phyloP scores from a whole-genome alignment of 2,113 vertebrate species.

The Podilymbus podiceps region DNA sequence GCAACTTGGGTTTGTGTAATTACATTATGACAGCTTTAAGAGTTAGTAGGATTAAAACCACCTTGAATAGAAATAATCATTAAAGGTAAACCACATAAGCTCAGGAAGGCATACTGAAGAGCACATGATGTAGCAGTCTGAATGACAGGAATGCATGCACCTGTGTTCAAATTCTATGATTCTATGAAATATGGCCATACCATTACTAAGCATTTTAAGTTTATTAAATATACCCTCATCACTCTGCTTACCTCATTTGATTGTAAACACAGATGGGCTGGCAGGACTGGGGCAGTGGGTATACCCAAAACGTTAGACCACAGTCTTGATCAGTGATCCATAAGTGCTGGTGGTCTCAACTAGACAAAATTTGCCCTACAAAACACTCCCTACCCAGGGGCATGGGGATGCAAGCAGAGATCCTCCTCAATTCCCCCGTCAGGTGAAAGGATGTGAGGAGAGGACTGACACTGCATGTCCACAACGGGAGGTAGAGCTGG shows the following conservation, averaged over 20 bases:
- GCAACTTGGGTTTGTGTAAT: neutral
- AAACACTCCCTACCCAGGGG: neutral
- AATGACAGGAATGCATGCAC: neutral
- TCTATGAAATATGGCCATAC: neutral
- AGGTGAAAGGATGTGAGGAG: neutral
- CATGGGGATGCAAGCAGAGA: neutral
- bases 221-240: neutral
- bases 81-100: neutral
- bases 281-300: neutral
- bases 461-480: neutral
- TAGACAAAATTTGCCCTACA: neutral
- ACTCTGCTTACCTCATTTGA: neutral
- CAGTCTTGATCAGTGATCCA: neutral
- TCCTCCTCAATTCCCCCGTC: neutral
- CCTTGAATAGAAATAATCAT: neutral
- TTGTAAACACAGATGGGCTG: neutral
- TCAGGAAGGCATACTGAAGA: neutral
- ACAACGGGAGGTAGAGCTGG: neutral
- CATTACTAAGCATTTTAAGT: neutral
- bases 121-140: neutral
- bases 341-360: neutral
- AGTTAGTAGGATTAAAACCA: neutral
- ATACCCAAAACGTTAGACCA: rapidly evolving
- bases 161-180: neutral
- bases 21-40: neutral